phyloP scores from a whole-genome alignment of 2,797 vertebrate genomes.

The Thamnophis elegans region DNA sequence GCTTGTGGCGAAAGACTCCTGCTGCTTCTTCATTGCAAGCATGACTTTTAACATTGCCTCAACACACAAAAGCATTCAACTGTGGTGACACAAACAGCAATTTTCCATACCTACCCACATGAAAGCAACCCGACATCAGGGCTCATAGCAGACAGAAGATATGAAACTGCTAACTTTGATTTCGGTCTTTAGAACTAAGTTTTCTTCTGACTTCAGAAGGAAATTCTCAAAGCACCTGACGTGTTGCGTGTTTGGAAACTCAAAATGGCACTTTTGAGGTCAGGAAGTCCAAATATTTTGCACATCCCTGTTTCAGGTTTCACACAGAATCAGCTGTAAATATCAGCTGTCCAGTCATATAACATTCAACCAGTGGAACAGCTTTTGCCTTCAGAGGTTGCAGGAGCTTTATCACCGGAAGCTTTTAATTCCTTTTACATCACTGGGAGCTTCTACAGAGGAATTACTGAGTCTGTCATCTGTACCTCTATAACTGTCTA shows the following conservation, averaged over 20 bases:
- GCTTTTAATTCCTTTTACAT: no score
- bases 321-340: background rate
- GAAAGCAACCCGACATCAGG: background rate
- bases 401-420: no score
- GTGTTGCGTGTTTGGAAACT: background rate
- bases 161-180: background rate
- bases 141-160: background rate
- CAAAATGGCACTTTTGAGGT: background rate
- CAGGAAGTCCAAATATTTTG: background rate
- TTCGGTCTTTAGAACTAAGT: background rate
- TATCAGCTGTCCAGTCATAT: background rate
- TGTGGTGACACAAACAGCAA: background rate
- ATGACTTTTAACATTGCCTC: background rate
- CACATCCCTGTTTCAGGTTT: background rate
- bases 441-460: no score
- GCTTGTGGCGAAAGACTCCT: background rate
- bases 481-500: no score
- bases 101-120: background rate
- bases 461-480: no score
- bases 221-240: background rate
- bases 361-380: no score
- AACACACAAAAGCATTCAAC: background rate
- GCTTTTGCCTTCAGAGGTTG: no score
- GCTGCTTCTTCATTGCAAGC: background rate
- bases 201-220: background rate